Evolutionary conservation across 2,888 invertebrate species (phyloP), one percentile per base, ranked within the genome.

Genomic region (Nomada goodeniana): DNA sequence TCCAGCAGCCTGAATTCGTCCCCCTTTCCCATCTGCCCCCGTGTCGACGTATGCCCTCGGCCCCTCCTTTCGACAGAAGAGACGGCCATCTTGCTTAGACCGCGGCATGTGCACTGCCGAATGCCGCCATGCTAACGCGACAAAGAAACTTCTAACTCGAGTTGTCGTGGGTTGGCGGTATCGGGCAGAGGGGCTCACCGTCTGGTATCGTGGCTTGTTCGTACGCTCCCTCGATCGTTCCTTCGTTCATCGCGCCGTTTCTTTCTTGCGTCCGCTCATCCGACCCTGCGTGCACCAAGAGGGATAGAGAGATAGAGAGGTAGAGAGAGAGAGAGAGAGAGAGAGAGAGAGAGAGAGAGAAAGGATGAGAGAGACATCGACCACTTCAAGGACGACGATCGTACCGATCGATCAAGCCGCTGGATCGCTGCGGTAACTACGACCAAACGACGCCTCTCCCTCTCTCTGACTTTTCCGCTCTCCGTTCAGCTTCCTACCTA

Each of bases 1-100:
- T 92, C 92, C 91, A 91, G 90, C 86, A 64, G 87, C 90, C 89
- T 91, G 90, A 91, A 91, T 84, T 86, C 86, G 82, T 68, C 78
- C 80, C 74, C 83, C 82, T 82, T 77, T 86, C 79, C 86, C 76
- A 67, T 69, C 76, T 60, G 60, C 74, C 81, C 73, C 74, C 80
- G 60, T 57, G 75, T 63, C 84, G 59, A 57, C 80, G 78, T 80
- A 72, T 64, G 78, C 83, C 80, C 70, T 80, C 76, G 72, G 68
- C 80, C 73, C 80, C 80, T 78, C 84, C 85, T 77, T 86, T 84
- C 70, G 76, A 82, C 86, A 82, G 76, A 79, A 84, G 82, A 59
- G 79, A 82, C 82, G 87, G 88, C 87, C 87, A 87, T 87, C 86
- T 88, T 88, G 84, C 78, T 73, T 84, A 85, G 86, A 71, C 76